Evolutionary conservation across 2,113 vertebrate genomes (phyloP).

Genomic region (Cygnus atratus): DNA sequence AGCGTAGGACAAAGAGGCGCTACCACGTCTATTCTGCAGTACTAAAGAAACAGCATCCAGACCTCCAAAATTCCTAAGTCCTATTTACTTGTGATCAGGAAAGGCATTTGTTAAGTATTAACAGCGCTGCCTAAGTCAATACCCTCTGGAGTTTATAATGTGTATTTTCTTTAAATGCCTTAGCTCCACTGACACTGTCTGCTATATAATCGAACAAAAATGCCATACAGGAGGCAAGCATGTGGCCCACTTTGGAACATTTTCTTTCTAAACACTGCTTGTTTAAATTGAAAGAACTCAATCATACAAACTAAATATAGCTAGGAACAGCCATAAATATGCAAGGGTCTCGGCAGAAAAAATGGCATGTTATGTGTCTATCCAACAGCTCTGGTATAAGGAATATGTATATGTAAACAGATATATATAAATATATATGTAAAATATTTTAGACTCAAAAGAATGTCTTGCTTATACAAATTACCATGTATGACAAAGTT

Average conservation of each 20-base stretch:
- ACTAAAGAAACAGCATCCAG: not conserved
- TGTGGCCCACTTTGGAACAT: conserved; percentile 2
- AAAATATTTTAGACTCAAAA: not conserved
- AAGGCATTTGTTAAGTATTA: not conserved
- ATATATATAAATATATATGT: not conserved
- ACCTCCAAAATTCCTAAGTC: not conserved
- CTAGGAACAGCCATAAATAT: conserved; percentile 9
- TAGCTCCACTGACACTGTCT: not conserved
- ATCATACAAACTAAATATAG: conserved; percentile 26
- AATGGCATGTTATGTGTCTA: not conserved
- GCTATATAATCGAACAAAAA: conserved; percentile 41
- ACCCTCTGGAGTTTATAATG: conserved; percentile 19
- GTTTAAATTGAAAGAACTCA: conserved; percentile 54
- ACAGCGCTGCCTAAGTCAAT: conserved; percentile 16
- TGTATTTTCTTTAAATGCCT: conserved; percentile 45
- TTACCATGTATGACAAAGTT: not conserved
- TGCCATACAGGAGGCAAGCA: not conserved
- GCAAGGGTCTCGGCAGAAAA: not conserved
- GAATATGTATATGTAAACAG: not conserved
- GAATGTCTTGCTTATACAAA: not conserved
- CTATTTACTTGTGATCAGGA: not conserved
- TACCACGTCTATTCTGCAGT: not conserved
- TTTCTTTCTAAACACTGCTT: conserved; percentile 66
- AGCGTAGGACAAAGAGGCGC: not conserved
- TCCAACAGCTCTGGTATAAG: not conserved